Evolutionary conservation across 2,113 vertebrate genomes (phyloP), one percentile per base, ranked within the genome.

Genomic region (Mus spicilegus): DNA sequence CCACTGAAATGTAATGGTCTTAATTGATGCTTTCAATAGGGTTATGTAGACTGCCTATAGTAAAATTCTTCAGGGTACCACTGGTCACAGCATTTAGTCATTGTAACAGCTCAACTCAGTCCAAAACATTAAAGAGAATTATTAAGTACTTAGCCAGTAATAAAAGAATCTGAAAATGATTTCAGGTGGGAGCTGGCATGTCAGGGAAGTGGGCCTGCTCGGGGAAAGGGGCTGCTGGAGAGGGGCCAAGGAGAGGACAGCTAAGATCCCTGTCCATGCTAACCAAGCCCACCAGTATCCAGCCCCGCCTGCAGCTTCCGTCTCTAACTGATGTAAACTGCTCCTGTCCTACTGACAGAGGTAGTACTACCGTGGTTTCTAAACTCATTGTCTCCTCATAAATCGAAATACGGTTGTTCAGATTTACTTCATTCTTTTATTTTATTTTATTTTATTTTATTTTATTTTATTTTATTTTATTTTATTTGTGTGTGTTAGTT

Each of bases 1-100:
- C 75, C 54, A 93, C 91, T 94, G 90, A 90, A 96, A 92, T 72
- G 42, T 87, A 92, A 90, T 76, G 22, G 20, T 42, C 75, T 90
- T 67, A 91, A 91, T 70, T 86, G 82, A 94, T 91, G 46, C 80
- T 96, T 94, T 90, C 39, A 82, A 42, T 92, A 75, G 39, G 30
- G 73, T 94, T 92, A 58, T 86, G 36, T 26, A 90, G 88, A 84
- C 39, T 33, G 11, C 91, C 91, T 77, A 6, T 56, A 94, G 80
- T 46, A 86, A 90, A 92, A 73, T 20, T 39, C 67, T 91, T 81
- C n/a, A 72, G 56, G 10, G 6, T 7, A 76, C 75, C 22, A 78
- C 28, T 42, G 19, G 76, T 92, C 22, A 49, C 69, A 88, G 75
- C 42, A 85, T 10, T 87, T 75, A 86, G 30, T 76, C 70, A 78